A percentile compares a stretch with the other conserved stretches of the same genome.
Evolutionary conservation across 2,797 vertebrate genomes (phyloP).

Genomic region (Peromyscus nudipes): DNA sequence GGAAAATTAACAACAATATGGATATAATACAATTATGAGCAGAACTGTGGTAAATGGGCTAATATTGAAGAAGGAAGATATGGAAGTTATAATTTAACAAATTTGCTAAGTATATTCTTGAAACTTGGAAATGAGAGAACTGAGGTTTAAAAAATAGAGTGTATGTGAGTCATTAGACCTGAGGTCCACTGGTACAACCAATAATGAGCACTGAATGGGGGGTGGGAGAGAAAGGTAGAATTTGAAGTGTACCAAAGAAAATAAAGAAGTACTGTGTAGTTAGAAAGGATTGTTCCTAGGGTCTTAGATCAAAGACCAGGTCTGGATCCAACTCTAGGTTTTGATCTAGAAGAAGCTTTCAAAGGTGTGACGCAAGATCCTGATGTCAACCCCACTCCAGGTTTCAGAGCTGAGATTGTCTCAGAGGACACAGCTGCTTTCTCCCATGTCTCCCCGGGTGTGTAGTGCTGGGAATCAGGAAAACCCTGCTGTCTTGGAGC

Average conservation of each 20-base stretch:
- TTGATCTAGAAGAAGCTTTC: conserved; percentile 94
- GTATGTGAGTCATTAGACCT: conserved; percentile 97
- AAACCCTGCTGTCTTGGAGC: conserved; percentile 95
- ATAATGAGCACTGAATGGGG: conserved; percentile 92
- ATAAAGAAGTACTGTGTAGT: conserved; percentile 99
- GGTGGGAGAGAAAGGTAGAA: conserved; percentile 93
- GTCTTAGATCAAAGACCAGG: conserved; percentile 93
- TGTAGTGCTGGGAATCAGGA: conserved; percentile 95
- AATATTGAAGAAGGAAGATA: conserved; percentile 98
- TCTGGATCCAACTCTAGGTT: conserved; percentile 95
- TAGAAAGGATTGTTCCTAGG: conserved; percentile 95
- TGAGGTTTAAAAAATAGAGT: conserved; percentile 97
- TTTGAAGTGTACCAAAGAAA: conserved; percentile 98
- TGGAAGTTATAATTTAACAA: conserved; percentile 98
- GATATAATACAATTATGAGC: conserved; percentile 1
- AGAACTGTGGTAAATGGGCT: conserved; percentile 86
- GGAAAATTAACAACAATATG: conserved; percentile 27
- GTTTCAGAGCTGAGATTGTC: conserved; percentile 95
- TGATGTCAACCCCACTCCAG: conserved; percentile 94
- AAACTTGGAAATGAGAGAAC: conserved; percentile 98
- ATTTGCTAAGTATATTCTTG: conserved; percentile 97
- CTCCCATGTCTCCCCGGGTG: conserved; percentile 96
- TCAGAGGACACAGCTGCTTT: conserved; percentile 93
- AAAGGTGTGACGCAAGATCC: conserved; percentile 93
- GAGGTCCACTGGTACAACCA: conserved; percentile 91